Evolutionary conservation across 1,140 invertebrate species (phyloP).

Genomic region (Cataglyphis hispanica): DNA sequence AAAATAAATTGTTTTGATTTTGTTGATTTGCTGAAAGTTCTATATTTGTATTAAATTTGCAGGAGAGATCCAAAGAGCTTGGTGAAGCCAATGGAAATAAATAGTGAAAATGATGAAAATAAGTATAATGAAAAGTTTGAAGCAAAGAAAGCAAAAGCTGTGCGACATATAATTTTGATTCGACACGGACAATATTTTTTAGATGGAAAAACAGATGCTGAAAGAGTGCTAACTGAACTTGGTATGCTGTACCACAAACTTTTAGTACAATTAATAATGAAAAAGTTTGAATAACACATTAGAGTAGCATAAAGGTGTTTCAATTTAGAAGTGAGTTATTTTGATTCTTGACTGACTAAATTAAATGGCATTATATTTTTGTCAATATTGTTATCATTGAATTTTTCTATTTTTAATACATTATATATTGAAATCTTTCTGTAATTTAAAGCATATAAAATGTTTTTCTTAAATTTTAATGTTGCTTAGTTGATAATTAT

Average conservation of each 20-base stretch:
- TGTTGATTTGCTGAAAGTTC: conserved; percentile 1
- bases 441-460: conserved; percentile 15
- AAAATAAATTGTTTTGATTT: background rate
- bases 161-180: conserved; percentile 95
- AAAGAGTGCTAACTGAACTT: conserved; percentile 92
- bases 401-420: background rate
- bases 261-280: background rate
- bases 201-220: conserved; percentile 90
- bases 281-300: background rate
- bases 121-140: conserved; percentile 88
- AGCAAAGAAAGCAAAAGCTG: conserved; percentile 90
- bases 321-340: background rate
- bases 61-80: conserved; percentile 92
- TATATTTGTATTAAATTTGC: conserved; percentile 74
- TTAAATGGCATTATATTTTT: background rate
- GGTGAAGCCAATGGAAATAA: conserved; percentile 88
- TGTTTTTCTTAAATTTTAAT: background rate
- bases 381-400: background rate
- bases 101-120: conserved; percentile 88
- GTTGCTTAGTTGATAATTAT: background rate
- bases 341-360: no score
- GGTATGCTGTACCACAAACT: conserved; percentile 86
- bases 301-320: background rate
- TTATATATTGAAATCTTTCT: background rate
- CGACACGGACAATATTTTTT: conserved; percentile 98